Percentiles rank a stretch among this genome's conserved stretches.
phyloP scores from a whole-genome alignment of 2,113 vertebrate species.

The Lophotis ruficrista region DNA sequence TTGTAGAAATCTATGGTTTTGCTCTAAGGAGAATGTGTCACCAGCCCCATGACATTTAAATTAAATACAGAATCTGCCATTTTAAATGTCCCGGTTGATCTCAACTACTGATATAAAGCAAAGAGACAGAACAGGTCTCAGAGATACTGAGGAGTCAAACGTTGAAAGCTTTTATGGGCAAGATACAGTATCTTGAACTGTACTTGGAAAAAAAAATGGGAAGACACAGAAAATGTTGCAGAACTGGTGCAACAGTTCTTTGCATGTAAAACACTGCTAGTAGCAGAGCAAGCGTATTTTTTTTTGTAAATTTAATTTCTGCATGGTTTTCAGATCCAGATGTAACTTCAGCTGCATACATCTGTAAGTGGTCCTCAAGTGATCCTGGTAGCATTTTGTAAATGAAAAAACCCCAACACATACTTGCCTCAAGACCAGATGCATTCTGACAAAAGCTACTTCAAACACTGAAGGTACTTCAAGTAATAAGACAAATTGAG shows the following conservation, averaged over 20 bases:
- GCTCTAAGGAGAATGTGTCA: neutral
- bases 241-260: neutral
- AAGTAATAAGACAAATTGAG: neutral
- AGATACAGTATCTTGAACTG: neutral
- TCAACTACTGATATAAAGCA: neutral
- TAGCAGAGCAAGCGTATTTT: neutral
- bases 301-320: neutral
- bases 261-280: neutral
- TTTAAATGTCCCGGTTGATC: constrained; percentile 9
- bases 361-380: neutral
- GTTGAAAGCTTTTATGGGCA: neutral
- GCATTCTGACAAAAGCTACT: neutral
- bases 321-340: neutral
- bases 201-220: neutral
- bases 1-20: neutral
- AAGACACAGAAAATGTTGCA: neutral
- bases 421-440: neutral
- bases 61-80: constrained; percentile 11
- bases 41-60: neutral
- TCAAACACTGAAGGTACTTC: neutral
- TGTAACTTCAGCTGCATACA: neutral
- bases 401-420: neutral
- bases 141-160: neutral
- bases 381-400: neutral
- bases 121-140: neutral